phyloP scores from a whole-genome alignment of 2,888 invertebrate genomes.

The Dasypogon diadema region DNA sequence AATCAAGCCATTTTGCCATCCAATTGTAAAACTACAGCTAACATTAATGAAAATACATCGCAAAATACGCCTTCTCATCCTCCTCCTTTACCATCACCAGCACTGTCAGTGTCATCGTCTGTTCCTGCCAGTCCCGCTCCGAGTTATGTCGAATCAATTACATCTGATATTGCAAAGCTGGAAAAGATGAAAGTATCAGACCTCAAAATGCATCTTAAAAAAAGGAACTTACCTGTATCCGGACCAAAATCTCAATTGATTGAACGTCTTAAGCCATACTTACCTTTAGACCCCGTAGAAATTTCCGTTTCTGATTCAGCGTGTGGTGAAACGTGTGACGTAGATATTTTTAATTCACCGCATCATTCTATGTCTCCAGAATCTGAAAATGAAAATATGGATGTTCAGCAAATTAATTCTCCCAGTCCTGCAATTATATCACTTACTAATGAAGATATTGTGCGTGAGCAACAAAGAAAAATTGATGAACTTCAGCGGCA shows the following conservation, averaged over 20 bases:
- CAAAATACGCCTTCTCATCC: conserved; percentile 60
- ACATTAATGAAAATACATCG: conserved; percentile 12
- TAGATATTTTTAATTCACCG: conserved; percentile 62
- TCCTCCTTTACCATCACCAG: conserved; percentile 71
- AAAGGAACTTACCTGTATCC: conserved; percentile 93
- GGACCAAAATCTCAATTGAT: conserved; percentile 96
- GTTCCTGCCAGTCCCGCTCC: conserved; percentile 66
- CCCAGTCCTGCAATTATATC: conserved; percentile 64
- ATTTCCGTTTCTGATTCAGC: conserved; percentile 69
- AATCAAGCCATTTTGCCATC: conserved; percentile 85
- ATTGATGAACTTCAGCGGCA: conserved; percentile 90
- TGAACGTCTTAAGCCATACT: conserved; percentile 86
- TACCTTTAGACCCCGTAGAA: conserved; percentile 69
- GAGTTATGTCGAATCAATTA: conserved; percentile 64
- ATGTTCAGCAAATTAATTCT: conserved; percentile 66
- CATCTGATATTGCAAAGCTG: conserved; percentile 73
- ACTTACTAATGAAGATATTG: conserved; percentile 76
- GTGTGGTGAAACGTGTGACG: conserved; percentile 65
- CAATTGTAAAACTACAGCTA: conserved; percentile 70
- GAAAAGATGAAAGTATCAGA: conserved; percentile 98
- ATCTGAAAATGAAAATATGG: conserved; percentile 66
- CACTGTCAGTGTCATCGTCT: conserved; percentile 70
- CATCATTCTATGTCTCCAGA: conserved; percentile 60
- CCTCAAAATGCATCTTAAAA: conserved; percentile 92
- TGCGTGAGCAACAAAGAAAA: conserved; percentile 85